These are phyloP conservation scores for Lasius fuliginosus DNA, from an alignment of 2,888 invertebrate genomes.

Conservation along the genomic window DNA sequence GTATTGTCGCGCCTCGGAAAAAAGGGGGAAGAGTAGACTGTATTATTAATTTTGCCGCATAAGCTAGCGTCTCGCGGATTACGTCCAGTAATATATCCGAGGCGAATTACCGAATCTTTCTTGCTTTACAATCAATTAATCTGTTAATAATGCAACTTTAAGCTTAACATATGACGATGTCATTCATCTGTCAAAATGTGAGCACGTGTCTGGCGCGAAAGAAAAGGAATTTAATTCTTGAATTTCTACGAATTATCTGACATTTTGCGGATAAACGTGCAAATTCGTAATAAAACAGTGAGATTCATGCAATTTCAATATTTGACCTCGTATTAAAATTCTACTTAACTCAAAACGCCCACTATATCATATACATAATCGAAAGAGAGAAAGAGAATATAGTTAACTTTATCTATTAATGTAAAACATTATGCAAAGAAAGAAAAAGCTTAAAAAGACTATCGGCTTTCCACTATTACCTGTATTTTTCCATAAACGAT, in stretches of 20 bases:
- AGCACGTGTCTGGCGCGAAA: background rate
- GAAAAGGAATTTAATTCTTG: background rate
- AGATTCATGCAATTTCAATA: background rate
- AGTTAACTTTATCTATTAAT: conserved; percentile 8
- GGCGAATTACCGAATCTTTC: conserved; percentile 29
- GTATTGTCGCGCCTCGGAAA: conserved; percentile 20
- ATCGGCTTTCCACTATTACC: background rate
- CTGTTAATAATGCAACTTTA: background rate
- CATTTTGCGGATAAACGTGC: background rate
- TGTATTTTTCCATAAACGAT: conserved; percentile 2
- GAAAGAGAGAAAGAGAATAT: background rate
- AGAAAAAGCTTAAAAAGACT: background rate
- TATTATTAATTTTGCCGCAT: conserved; percentile 48
- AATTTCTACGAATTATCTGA: background rate
- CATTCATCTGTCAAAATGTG: background rate
- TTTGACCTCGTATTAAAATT: background rate
- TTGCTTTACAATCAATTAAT: background rate
- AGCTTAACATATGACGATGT: background rate
- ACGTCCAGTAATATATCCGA: background rate
- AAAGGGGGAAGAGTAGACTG: background rate
- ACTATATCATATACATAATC: background rate
- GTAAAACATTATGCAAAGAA: background rate
- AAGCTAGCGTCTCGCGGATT: conserved; percentile 31
- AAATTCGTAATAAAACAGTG: background rate
- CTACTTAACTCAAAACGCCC: background rate